Evolutionary conservation across 2,888 invertebrate species (phyloP).

Genomic region (Ypsolopha sequella): DNA sequence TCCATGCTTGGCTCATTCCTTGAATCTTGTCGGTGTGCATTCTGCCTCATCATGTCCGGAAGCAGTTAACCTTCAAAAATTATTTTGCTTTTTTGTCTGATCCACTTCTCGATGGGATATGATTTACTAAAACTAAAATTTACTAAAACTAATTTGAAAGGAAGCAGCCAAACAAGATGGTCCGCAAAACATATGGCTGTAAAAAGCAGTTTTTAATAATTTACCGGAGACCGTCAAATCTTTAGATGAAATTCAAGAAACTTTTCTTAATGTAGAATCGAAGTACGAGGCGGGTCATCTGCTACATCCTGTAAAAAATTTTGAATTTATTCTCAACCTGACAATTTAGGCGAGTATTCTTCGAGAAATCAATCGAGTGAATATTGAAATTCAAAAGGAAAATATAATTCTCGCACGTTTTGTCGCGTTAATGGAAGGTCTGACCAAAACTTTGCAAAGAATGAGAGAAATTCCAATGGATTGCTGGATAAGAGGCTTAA

Average conservation of each 20-base stretch:
- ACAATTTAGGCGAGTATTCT: conserved; percentile 15
- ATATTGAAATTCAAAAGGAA: conserved; percentile 5
- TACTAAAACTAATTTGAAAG: too few relatives aligned
- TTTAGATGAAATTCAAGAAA: conserved; percentile 10
- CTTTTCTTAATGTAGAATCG: conserved; percentile 13
- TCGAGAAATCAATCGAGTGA: conserved; percentile 13
- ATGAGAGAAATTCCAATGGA: conserved; percentile 13
- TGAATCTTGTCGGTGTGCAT: too few relatives aligned
- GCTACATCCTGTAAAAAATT: conserved; percentile 11
- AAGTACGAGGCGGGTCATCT: conserved; percentile 12
- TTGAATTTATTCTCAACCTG: conserved; percentile 13
- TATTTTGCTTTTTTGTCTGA: too few relatives aligned
- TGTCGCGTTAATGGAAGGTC: conserved; percentile 3
- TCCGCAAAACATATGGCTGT: conserved; percentile 13
- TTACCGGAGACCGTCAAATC: conserved; percentile 11
- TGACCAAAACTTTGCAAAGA: conserved; percentile 13
- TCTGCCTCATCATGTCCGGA: too few relatives aligned
- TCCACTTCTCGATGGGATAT: too few relatives aligned
- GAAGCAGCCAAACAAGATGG: too few relatives aligned
- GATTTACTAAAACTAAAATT: too few relatives aligned
- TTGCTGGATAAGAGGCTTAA: conserved; percentile 13
- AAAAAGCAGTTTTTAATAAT: conserved; percentile 14
- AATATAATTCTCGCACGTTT: conserved; percentile 4
- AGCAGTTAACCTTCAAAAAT: too few relatives aligned
- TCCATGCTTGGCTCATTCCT: too few relatives aligned